phyloP scores from a whole-genome alignment of 2,888 invertebrate species.

The Pandemis cinnamomeana region DNA sequence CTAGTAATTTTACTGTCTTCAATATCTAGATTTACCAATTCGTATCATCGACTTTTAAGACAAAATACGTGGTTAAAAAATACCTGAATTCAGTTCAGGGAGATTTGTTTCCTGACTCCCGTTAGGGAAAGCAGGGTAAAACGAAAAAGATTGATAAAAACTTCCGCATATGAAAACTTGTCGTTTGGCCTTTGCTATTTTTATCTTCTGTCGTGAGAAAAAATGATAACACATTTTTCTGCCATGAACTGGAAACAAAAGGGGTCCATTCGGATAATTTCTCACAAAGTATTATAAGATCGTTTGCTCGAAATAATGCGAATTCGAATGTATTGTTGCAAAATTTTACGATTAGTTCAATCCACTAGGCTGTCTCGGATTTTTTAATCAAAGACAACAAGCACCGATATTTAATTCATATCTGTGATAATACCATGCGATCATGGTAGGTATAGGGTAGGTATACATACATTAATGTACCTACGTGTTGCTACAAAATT shows the following conservation, averaged over 20 bases:
- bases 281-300: neutral
- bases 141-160: constrained; percentile 3
- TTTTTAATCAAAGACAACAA: too few species aligned
- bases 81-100: neutral
- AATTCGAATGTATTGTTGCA: neutral
- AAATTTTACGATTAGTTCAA: neutral
- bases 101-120: neutral
- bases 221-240: constrained; percentile 2
- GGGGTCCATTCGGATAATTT: neutral
- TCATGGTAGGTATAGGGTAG: too few species aligned
- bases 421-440: too few species aligned
- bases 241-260: neutral
- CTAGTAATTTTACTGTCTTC: too few species aligned
- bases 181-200: constrained; percentile 4
- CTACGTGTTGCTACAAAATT: too few species aligned
- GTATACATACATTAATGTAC: too few species aligned
- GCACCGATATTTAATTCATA: too few species aligned
- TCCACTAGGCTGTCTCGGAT: too few species aligned
- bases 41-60: neutral
- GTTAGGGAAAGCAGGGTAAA: neutral
- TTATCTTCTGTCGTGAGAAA: neutral
- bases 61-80: neutral
- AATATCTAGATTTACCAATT: too few species aligned
- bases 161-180: constrained; percentile 3
- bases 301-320: neutral